These are phyloP conservation scores for Tadarida brasiliensis DNA, from an alignment of 2,797 vertebrate genomes.

Conservation along the genomic window DNA sequence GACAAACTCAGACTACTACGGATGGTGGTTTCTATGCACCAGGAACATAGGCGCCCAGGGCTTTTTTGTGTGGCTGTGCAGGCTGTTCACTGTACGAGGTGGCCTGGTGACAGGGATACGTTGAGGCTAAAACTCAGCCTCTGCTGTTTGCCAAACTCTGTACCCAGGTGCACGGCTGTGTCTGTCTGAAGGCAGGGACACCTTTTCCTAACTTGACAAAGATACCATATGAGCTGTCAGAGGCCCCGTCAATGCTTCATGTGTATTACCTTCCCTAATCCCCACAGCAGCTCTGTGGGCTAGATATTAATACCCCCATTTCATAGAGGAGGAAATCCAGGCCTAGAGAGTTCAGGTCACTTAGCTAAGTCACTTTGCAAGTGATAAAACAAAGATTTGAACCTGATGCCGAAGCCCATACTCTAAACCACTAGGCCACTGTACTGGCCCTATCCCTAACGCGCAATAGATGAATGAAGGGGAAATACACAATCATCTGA, in stretches of 20 bases:
- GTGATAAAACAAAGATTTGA: not conserved
- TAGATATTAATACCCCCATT: not conserved
- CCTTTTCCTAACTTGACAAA: not conserved
- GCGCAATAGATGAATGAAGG: not conserved
- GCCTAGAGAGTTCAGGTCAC: not conserved
- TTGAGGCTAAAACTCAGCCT: not conserved
- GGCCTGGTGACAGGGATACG: not conserved
- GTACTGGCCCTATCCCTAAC: not conserved
- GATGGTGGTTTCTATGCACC: not conserved
- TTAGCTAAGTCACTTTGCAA: not conserved
- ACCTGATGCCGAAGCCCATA: not conserved
- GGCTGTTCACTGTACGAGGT: not conserved
- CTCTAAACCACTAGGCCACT: not conserved
- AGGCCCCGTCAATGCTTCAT: not conserved
- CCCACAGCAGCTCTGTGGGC: not conserved
- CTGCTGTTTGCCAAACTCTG: not conserved
- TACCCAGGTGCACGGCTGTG: not conserved
- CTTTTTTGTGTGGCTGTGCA: not conserved
- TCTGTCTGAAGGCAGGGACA: not conserved
- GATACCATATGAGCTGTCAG: not conserved
- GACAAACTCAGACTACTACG: not conserved
- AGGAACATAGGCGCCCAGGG: not conserved
- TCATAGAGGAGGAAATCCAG: not conserved
- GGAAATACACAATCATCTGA: not conserved
- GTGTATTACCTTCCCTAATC: not conserved